Base-by-base conservation (phyloP, 2,113 vertebrate genomes). In the Tiliqua scincoides region DNA sequence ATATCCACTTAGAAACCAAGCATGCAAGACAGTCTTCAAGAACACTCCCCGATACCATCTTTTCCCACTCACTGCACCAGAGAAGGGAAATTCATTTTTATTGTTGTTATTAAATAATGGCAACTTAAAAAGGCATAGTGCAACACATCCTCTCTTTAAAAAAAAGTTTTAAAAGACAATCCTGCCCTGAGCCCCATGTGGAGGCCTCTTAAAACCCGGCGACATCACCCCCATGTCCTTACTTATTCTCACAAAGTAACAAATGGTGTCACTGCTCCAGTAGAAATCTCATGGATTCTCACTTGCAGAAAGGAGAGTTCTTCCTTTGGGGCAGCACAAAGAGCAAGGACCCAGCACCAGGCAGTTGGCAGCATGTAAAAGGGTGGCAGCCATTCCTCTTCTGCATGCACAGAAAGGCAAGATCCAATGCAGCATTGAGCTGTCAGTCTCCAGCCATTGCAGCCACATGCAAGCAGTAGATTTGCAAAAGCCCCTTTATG, bases 31-130 rank as follows among this genome's bases (percentile, higher is more conserved):
- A 8, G 2, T 2, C 0, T 8, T 0, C 40, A 18, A n/a, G 6
- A 48, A 52, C 7, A 12, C 57, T 37, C 30, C 27, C 48, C 40
- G 30, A n/a, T 32, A 18, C 11, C 21, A 37, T 27, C 57, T 27
- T 63, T 62, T 27, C 63, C n/a, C 10, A 61, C 9, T 17, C 25
- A 62, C 35, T 6, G 14, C 37, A 32, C 25, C 40, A 80, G 25
- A 74, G 35, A 81, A 74, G 40, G 30, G 40, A 86, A 68, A 20
- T 37, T 43, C 25, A 32, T 5, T 59, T 78, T 59, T 65, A 18
- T 71, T 71, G 20, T 71, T 81, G 20, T 71, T 81, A 86, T 86
- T 81, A 81, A 74, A 86, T 74, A 86, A 43, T 81, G 78, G 59
- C 70, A 81, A 30, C 40, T 86, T 80, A 80, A 57, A n/a, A 86